Evolutionary conservation across 1,140 invertebrate genomes (phyloP), one percentile per base, ranked within the genome.

Genomic region (Cataglyphis hispanica): DNA sequence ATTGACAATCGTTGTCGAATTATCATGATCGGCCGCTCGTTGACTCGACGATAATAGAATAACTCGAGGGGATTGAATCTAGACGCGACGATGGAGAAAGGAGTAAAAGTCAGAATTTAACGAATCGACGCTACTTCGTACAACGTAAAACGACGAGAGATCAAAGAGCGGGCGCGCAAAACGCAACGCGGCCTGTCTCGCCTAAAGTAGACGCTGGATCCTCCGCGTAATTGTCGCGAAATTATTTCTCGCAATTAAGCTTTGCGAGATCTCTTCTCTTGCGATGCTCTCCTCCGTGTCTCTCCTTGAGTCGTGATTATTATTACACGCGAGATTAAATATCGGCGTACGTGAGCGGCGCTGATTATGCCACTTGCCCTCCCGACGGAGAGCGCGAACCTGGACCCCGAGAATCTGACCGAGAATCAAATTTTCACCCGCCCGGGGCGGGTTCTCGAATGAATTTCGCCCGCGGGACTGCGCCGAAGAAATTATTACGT

Each of bases 1-100:
- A 60, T 83, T 72, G 66, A 72, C 67, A 83, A 27, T 83, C 67
- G 78, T 83, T 83, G 67, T 83, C 67, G 78, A 83, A 74, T 83
- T 83, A 83, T 83, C 67, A 25, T 60, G 78, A 60, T 13, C 37
- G 37, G 34, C 63, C 34, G 11, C n/a, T 58, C 58, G 40, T 80
- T n/a, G 31, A n/a, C 34, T 50, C 43, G 50, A n/a, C 27, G 50
- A 25, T 43, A 56, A 25, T 43, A 56, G 25, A 3, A 13, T 25
- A 13, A 25, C 27, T 31, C 53, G 37, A 3, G 34, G 22, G 50
- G 7, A 13, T 16, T 31, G 50, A 81, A 72, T 70, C 53, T 37
- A 25, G 25, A 6, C 7, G 13, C 3, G 43, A 64, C 27, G 56
- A 10, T 10, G 22, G 16, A 22, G 58, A n/a, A 19, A 16, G 10